A percentile compares a stretch with the other conserved stretches of the same genome.
Conservation (phyloP, 2,113 vertebrate genomes). For the Seriola aureovittata region DNA sequence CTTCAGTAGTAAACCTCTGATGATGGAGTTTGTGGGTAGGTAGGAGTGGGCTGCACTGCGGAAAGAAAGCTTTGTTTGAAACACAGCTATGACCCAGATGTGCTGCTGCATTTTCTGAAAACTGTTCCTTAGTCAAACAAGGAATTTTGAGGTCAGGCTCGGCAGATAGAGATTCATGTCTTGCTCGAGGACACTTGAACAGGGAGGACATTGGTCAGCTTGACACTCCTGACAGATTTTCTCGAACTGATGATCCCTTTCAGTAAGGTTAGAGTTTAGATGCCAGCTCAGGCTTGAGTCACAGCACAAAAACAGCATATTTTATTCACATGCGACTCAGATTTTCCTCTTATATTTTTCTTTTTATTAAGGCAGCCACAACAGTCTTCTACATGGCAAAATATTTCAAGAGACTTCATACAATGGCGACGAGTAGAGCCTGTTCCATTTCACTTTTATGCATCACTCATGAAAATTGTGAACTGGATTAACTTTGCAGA, state of each 20-base stretch:
- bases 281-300: constrained; percentile 17
- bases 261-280: constrained; percentile 2
- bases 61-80: constrained; percentile 45
- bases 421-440: not conserved
- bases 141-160: constrained; percentile 17
- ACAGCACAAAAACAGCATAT: not conserved
- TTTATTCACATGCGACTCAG: not conserved
- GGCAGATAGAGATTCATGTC: not conserved
- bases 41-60: constrained; percentile 56
- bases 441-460: not conserved
- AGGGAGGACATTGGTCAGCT: not conserved
- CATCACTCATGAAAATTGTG: not conserved
- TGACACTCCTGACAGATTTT: not conserved
- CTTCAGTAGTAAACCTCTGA: constrained; percentile 46
- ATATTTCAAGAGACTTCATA: not conserved
- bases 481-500: not conserved
- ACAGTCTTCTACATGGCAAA: not conserved
- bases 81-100: constrained; percentile 53
- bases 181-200: not conserved
- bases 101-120: constrained; percentile 23
- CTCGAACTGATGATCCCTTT: not conserved
- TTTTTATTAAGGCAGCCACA: not conserved
- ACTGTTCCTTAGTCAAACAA: constrained; percentile 7
- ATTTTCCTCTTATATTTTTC: not conserved
- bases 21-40: constrained; percentile 45